phyloP scores from a whole-genome alignment of 2,888 invertebrate genomes.

The Drosophila nigricruria region DNA sequence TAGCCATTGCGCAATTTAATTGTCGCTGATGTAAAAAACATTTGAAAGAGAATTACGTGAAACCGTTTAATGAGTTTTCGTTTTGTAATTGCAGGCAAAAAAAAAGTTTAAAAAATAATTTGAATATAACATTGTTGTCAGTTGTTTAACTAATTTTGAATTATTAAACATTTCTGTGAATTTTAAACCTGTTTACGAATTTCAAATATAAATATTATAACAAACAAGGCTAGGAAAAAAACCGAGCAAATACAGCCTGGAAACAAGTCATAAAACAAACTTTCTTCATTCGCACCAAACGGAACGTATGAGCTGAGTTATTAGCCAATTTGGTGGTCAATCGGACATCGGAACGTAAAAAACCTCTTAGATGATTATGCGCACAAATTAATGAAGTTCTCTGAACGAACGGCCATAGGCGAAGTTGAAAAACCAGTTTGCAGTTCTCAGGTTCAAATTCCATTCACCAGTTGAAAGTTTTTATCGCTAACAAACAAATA shows the following conservation, averaged over 20 bases:
- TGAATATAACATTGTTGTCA: constrained; percentile 7
- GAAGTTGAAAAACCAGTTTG: constrained; percentile 67
- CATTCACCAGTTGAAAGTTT: constrained; percentile 51
- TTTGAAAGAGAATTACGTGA: constrained; percentile 23
- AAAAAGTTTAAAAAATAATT: constrained; percentile 25
- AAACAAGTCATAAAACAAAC: constrained; percentile 43
- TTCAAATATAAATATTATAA: constrained; percentile 23
- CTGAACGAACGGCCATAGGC: constrained; percentile 25
- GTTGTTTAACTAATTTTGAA: constrained; percentile 16
- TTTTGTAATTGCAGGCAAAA: constrained; percentile 17
- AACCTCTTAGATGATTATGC: constrained; percentile 47
- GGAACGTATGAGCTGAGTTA: constrained; percentile 40
- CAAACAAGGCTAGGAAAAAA: constrained; percentile 19
- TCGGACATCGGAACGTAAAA: constrained; percentile 40
- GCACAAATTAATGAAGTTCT: constrained; percentile 66
- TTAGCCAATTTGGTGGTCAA: constrained; percentile 52
- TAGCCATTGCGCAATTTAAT: constrained; percentile 37
- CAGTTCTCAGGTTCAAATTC: constrained; percentile 32
- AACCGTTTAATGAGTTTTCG: constrained; percentile 13
- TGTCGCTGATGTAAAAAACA: constrained; percentile 33
- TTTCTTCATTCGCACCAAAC: constrained; percentile 46
- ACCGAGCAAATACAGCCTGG: constrained; percentile 14
- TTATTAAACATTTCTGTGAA: constrained; percentile 35
- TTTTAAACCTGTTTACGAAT: constrained; percentile 33
- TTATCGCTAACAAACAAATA: constrained; percentile 51